These are phyloP conservation scores for Lampris megalopsis DNA, from an alignment of 2,113 vertebrate genomes.

Conservation along the genomic window DNA sequence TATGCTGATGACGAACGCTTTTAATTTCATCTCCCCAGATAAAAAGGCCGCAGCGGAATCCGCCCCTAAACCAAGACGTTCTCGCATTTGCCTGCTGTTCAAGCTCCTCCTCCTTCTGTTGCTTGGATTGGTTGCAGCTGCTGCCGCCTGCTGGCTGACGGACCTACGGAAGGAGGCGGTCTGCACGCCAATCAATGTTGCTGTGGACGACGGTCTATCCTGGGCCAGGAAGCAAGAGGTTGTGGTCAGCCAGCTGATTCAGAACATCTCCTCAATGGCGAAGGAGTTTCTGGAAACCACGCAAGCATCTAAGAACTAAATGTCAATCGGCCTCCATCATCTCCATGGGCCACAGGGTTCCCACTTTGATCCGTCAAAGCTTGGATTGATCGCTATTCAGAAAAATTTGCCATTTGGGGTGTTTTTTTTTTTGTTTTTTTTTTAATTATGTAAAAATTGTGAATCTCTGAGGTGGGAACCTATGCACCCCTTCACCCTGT, in stretches of 20 bases:
- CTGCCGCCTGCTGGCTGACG: conserved; percentile 84
- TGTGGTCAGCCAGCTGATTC: conserved; percentile 70
- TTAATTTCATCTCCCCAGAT: conserved; percentile 51
- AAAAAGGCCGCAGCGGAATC: conserved; percentile 56
- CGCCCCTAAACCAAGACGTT: conserved; percentile 58
- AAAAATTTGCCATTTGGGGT: neutral
- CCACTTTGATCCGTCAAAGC: conserved; percentile 22
- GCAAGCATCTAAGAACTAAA: conserved; percentile 80
- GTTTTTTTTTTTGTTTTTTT: neutral
- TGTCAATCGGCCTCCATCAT: neutral
- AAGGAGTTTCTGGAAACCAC: conserved; percentile 81
- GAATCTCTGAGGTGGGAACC: conserved; percentile 36
- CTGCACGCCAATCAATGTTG: conserved; percentile 84
- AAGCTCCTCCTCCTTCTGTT: conserved; percentile 82
- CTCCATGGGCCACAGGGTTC: conserved; percentile 41
- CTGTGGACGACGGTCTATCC: conserved; percentile 83
- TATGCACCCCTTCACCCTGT: conserved; percentile 23
- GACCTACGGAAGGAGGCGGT: conserved; percentile 84
- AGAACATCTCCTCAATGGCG: conserved; percentile 68
- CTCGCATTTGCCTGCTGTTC: conserved; percentile 77
- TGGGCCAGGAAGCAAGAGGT: conserved; percentile 86
- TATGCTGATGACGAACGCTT: neutral
- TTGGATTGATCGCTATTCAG: neutral
- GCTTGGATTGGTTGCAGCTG: conserved; percentile 73
- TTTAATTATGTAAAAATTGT: conserved; percentile 16